Evolutionary conservation across 1,140 invertebrate species (phyloP).

Genomic region (Dryas iulia): DNA sequence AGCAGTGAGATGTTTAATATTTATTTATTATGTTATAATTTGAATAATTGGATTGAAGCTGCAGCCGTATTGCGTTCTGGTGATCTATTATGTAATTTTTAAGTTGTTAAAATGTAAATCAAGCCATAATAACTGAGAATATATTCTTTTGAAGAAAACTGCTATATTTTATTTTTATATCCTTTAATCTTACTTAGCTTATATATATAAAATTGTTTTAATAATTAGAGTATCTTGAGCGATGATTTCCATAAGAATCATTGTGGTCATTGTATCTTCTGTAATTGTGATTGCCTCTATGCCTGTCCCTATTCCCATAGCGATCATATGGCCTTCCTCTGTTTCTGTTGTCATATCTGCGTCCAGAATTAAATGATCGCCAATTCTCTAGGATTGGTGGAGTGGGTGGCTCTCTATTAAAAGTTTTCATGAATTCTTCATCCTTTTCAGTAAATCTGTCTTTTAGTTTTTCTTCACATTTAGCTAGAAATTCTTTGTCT

Average conservation of each 20-base stretch:
- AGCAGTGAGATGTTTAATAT: constrained; percentile 73
- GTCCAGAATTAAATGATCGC: constrained; percentile 45
- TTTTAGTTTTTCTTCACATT: constrained; percentile 70
- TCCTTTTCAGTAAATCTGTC: constrained; percentile 73
- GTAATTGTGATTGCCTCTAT: constrained; percentile 33
- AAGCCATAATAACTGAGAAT: constrained; percentile 79
- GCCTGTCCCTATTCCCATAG: constrained; percentile 34
- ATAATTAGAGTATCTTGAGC: constrained; percentile 15
- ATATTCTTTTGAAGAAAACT: constrained; percentile 75
- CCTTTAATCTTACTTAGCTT: constrained; percentile 4
- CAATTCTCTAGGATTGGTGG: constrained; percentile 71
- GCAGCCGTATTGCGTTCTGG: constrained; percentile 73
- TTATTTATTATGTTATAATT: constrained; percentile 74
- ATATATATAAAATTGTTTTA: constrained; percentile 9
- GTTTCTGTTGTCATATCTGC: constrained; percentile 45
- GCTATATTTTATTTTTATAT: constrained; percentile 49
- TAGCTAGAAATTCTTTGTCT: constrained; percentile 64
- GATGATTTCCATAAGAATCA: constrained; percentile 22
- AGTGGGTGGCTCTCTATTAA: constrained; percentile 49
- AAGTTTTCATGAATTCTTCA: constrained; percentile 72
- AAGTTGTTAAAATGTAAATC: constrained; percentile 79
- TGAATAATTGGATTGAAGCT: constrained; percentile 56
- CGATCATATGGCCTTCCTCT: constrained; percentile 50
- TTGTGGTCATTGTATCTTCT: constrained; percentile 45
- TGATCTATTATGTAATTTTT: constrained; percentile 77